Base-by-base conservation (phyloP, 2,888 invertebrate species). In the Ophion ellenae region DNA sequence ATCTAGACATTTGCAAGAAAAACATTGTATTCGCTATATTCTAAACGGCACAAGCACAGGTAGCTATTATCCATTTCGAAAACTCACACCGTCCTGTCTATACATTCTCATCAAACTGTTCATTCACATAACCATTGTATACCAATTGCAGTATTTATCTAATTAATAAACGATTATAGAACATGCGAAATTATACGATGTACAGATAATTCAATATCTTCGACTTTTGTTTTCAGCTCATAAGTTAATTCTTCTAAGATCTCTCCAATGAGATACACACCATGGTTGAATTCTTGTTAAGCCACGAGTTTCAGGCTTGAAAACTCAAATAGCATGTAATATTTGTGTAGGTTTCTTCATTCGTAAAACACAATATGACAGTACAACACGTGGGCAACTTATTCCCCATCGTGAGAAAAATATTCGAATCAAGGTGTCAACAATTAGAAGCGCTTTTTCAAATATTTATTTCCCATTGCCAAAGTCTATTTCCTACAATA, bases 11-110 rank as follows among this genome's bases (percentile, higher is more conserved):
- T 36, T 47, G 36, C 70, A 84, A 76, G 53, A n/a, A 64, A 73
- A 67, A 47, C 73, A 73, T 73, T 76, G 76, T 11, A 20, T 83
- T 73, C 67, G 74, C 28, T 36, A 45, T 81, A 67, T 40, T 57
- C 63, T 47, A 69, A 82, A 79, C 47, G 74, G 64, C 82, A 70
- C 74, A 24, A 28, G 28, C 47, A 76, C 85, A 85, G 85, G 81
- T 84, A 84, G 67, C 76, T 74, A 84, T 69, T 61, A 47, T 61
- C 64, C 47, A 20, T 69, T 67, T n/a, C 17, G 11, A 74, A 74
- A 36, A 28, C 40, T 66, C 79, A 28, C 24, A 28, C 36, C 24
- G 63, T 20, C 53, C 9, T 63, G 1, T 47, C 17, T 53, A 40
- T 2, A 73, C 57, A 59, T 53, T 81, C 61, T 36, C 47, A 75